Base-by-base conservation (phyloP, 2,113 vertebrate species). In the Cyprinodon variegatus region DNA sequence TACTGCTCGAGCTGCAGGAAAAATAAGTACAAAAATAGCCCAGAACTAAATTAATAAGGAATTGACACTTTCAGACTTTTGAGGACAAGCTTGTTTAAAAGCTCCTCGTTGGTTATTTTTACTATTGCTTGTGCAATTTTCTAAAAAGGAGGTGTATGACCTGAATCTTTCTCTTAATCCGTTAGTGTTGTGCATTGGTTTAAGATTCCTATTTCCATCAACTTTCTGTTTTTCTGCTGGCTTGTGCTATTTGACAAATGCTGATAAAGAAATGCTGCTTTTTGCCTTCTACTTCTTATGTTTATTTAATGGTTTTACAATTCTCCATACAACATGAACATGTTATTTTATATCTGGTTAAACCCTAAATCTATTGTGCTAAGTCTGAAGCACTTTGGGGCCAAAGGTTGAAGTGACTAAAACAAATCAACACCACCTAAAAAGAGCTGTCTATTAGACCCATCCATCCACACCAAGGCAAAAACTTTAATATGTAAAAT, bases 111-210 rank as follows among this genome's bases (percentile, higher is more conserved):
- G 14, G 41, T 60, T 46, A 17, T 61, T 65, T 46, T 73, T 37
- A 45, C 12, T 14, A 61, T 61, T 68, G 7, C 12, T 12, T 41
- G 40, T 65, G 59, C 66, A 66, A 69, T 71, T 71, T 53, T 38
- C 75, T 68, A 38, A 29, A 43, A 11, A 29, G 8, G 10, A 14
- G 38, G 67, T 63, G 53, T 59, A 66, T 70, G 14, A 48, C 36
- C 13, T 1, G 11, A 7, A 12, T 57, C 43, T 70, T 65, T 72
- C 22, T 36, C 10, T 72, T 10, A 8, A 20, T 61, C 20, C 7
- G 39, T 48, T 40, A 69, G 60, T 39, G 17, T 14, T 83, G 57
- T 43, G 45, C 53, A 5, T 38, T 46, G 65, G 68, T 59, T 67
- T 41, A 70, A 29, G 9, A 72, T 1, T 59, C 2, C 13, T 53